Percentiles rank a stretch among this genome's conserved stretches.
Conservation (phyloP, 2,888 invertebrate species). For the Eutolmus rufibarbis region DNA sequence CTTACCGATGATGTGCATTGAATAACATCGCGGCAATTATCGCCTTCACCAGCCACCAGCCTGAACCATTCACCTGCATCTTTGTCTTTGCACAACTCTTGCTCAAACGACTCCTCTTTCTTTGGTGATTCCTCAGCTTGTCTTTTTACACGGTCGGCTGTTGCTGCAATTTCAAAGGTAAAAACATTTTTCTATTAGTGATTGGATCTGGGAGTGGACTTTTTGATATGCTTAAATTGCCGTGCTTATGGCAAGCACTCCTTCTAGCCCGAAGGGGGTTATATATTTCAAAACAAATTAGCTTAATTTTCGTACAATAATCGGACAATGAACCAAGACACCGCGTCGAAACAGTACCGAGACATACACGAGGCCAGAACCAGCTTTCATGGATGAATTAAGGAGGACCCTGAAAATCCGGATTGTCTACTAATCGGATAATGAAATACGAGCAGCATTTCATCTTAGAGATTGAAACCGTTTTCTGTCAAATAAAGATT, state of each 20-base stretch:
- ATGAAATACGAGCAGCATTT: not conserved
- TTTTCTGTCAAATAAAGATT: not conserved
- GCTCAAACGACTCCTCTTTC: constrained; percentile 88
- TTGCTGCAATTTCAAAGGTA: constrained; percentile 62
- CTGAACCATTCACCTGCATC: constrained; percentile 96
- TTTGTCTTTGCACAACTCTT: constrained; percentile 91
- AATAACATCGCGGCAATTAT: constrained; percentile 93
- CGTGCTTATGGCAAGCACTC: not conserved
- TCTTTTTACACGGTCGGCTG: constrained; percentile 67
- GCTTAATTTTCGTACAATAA: not conserved
- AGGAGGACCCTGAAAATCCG: not conserved
- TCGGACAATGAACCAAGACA: not conserved
- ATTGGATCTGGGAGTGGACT: not conserved
- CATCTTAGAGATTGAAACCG: not conserved
- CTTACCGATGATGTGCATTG: constrained; percentile 92
- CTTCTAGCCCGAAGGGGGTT: not conserved
- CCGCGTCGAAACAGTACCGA: not conserved
- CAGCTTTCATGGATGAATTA: not conserved
- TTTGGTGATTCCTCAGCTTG: constrained; percentile 74
- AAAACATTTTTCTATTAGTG: not conserved
- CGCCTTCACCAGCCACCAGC: constrained; percentile 86
- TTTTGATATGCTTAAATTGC: not conserved
- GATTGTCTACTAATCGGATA: not conserved
- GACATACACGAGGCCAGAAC: not conserved
- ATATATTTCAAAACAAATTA: not conserved